A percentile compares a stretch with the other conserved stretches of the same genome.
Conservation (phyloP, 2,888 invertebrate species). For the Apoderus coryli region DNA sequence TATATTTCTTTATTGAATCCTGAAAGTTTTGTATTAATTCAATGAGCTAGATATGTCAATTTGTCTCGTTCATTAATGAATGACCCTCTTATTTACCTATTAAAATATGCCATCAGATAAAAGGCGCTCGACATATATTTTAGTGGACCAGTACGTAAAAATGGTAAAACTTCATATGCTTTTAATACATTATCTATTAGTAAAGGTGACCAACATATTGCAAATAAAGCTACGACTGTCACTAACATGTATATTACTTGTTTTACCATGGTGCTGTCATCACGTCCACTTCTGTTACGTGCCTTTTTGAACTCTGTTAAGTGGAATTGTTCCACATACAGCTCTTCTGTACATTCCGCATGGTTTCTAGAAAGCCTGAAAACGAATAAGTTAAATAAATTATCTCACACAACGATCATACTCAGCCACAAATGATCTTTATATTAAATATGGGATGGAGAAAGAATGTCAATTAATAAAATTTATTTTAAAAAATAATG, state of each 20-base stretch:
- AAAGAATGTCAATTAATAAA: too few relatives aligned
- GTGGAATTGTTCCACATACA: conserved; percentile 12
- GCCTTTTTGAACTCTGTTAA: conserved; percentile 12
- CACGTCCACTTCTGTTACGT: conserved; percentile 16
- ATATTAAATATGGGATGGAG: too few relatives aligned
- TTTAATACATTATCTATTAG: conserved; percentile 50
- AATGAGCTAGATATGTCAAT: too few relatives aligned
- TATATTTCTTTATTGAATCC: too few relatives aligned
- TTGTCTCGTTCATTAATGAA: too few relatives aligned
- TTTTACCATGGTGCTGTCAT: conserved; percentile 26
- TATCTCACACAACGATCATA: too few relatives aligned
- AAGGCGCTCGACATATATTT: conserved; percentile 48
- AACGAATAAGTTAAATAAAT: too few relatives aligned
- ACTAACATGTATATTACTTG: conserved; percentile 64
- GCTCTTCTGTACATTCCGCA: conserved; percentile 13
- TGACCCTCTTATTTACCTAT: too few relatives aligned
- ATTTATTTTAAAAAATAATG: too few relatives aligned
- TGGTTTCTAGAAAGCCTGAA: conserved; percentile 17
- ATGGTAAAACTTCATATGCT: conserved; percentile 40
- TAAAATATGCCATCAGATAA: conserved; percentile 52
- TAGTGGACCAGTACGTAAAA: conserved; percentile 35
- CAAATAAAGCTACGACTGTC: conserved; percentile 51
- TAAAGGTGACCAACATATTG: conserved; percentile 54
- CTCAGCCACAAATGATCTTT: too few relatives aligned
- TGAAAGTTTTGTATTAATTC: too few relatives aligned